These are phyloP conservation scores for Calcarius lapponicus DNA, from an alignment of 2,797 vertebrate species.

Conservation along the genomic window DNA sequence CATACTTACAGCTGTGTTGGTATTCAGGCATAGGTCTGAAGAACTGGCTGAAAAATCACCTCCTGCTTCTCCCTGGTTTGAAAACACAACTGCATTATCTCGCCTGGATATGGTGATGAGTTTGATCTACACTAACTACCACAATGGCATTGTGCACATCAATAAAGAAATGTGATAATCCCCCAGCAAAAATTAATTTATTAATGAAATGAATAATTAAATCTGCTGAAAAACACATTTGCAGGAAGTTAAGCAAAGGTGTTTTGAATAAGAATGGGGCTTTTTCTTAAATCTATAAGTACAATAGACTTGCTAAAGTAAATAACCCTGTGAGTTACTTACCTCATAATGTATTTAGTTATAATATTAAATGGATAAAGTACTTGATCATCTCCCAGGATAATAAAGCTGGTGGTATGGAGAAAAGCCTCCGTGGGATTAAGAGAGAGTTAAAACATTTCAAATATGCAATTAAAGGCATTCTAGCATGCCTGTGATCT, in stretches of 20 bases:
- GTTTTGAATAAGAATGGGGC: constrained; percentile 21
- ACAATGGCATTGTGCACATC: neutral
- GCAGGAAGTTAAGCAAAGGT: constrained; percentile 18
- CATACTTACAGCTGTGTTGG: neutral
- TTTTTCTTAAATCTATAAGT: constrained; percentile 34
- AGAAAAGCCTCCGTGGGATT: neutral
- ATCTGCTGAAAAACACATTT: neutral
- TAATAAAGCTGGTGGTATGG: constrained; percentile 48
- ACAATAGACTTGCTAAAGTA: constrained; percentile 48
- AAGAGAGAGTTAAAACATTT: constrained; percentile 43
- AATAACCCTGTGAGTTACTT: constrained; percentile 48
- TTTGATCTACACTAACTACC: neutral
- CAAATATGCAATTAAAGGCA: constrained; percentile 52
- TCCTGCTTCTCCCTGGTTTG: neutral
- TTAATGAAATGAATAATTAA: constrained; percentile 56
- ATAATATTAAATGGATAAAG: constrained; percentile 56
- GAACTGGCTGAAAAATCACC: neutral
- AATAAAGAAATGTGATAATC: constrained; percentile 4
- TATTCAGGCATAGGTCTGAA: neutral
- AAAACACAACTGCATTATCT: neutral
- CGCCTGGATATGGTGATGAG: neutral
- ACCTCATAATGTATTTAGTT: constrained; percentile 47
- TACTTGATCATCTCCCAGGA: constrained; percentile 54
- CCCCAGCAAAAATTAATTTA: constrained; percentile 57
- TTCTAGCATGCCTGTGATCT: constrained; percentile 64